Percentiles rank a stretch among this genome's conserved stretches.
phyloP scores from a whole-genome alignment of 2,113 vertebrate genomes.

The Centropus unirufus region DNA sequence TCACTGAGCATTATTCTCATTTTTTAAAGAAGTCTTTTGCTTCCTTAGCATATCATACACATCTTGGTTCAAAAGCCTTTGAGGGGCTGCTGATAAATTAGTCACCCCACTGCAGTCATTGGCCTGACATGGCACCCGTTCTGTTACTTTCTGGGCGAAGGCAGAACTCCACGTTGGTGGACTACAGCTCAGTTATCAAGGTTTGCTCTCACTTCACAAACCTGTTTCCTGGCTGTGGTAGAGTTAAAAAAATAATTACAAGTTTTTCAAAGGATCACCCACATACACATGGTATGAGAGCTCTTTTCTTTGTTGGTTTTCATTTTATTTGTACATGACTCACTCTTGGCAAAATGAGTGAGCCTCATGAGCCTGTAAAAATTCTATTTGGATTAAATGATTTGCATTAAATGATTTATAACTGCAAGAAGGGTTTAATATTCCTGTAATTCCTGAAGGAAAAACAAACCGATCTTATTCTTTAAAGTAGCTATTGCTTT shows the following conservation, averaged over 20 bases:
- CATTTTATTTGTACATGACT: slow-evolving; percentile 75
- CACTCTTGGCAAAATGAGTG: slow-evolving; percentile 73
- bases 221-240: slow-evolving; percentile 42
- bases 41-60: neutral
- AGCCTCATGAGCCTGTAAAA: slow-evolving; percentile 68
- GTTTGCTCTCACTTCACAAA: slow-evolving; percentile 27
- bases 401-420: slow-evolving; percentile 69
- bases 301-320: slow-evolving; percentile 67
- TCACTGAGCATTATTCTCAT: slow-evolving; percentile 50
- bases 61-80: neutral
- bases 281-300: slow-evolving; percentile 69
- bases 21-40: neutral
- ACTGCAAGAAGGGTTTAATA: slow-evolving; percentile 58
- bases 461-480: slow-evolving; percentile 58
- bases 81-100: neutral
- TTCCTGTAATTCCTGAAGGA: slow-evolving; percentile 64
- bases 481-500: slow-evolving; percentile 57
- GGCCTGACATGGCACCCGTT: neutral
- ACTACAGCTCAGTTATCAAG: neutral
- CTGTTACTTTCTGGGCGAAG: neutral
- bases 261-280: slow-evolving; percentile 67
- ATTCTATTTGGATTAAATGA: slow-evolving; percentile 65
- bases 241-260: slow-evolving; percentile 64
- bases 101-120: rapidly evolving
- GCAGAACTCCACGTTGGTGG: neutral